Evolutionary conservation across 2,113 vertebrate genomes (phyloP), one percentile per base, ranked within the genome.

Genomic region (Paraplagusia blochii): DNA sequence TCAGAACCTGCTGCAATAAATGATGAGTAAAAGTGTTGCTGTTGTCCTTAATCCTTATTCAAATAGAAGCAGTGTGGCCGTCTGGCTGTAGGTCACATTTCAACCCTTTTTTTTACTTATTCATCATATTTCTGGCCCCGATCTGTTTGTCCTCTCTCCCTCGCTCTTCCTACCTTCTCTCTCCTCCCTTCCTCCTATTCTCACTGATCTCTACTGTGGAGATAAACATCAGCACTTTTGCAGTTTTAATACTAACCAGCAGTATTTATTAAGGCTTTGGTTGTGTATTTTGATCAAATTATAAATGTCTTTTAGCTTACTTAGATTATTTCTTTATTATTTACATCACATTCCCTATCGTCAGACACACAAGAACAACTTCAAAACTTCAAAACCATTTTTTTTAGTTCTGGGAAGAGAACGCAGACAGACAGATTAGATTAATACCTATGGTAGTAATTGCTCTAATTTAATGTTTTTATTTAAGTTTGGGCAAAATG

Each of bases 241-340:
- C 19, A 33, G 55, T 22, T 48, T 36, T 38, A 1, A 52, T 12
- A 35, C 42, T 71, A 57, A 74, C 44, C 44, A 48, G 38, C 44
- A 59, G 53, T 77, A 63, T 78, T 75, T 72, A 2, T 38, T 2
- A 38, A 38, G 22, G 6, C 2, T 39, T 39, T 46, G n/a, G 18
- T 42, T 45, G 11, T 2, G 22, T 29, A 4, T 29, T 29, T 29
- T 29, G 22, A 29, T 29, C 6, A 6, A 29, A 29, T 29, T 4
- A 29, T 29, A 29, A 2, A 29, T 29, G 2, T 29, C 2, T 29
- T 29, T 29, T 29, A 29, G 22, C 3, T 29, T 29, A 29, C 2
- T 29, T 29, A 4, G 22, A 6, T 29, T 29, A 6, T 29, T 29
- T 29, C 6, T 29, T 29, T n/a, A n/a, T n/a, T n/a, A n/a, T 29